phyloP scores from a whole-genome alignment of 2,797 vertebrate species.

The Alectoris magna region DNA sequence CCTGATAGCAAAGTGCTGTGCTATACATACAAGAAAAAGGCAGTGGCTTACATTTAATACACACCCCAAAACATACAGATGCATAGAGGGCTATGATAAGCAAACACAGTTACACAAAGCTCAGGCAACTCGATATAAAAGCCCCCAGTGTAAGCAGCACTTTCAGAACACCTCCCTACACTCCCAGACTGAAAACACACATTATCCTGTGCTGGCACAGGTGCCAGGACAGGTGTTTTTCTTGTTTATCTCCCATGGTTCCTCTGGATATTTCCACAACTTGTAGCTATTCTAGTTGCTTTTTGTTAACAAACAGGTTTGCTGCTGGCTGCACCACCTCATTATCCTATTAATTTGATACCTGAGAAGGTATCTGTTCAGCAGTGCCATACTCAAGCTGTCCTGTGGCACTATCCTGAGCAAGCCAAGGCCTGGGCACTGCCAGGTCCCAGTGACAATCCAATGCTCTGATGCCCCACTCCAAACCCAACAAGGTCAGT shows the following conservation, averaged over 20 bases:
- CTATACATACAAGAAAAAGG: rapidly evolving
- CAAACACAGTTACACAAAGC: not conserved
- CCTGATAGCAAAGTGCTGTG: not conserved
- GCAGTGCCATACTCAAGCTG: not conserved
- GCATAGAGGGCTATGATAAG: not conserved
- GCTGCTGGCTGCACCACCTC: not conserved
- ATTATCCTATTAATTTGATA: not conserved
- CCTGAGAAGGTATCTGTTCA: not conserved
- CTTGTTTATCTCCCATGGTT: not conserved
- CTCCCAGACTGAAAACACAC: not conserved
- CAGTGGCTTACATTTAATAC: not conserved
- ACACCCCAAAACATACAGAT: not conserved
- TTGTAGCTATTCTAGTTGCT: not conserved
- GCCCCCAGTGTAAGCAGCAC: not conserved
- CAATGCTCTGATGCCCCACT: not conserved
- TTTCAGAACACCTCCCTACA: not conserved
- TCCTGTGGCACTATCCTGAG: not conserved
- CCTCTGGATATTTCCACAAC: not conserved
- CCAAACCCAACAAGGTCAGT: not conserved
- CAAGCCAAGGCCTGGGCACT: not conserved
- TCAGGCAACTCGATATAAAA: not conserved
- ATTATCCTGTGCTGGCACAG: not conserved
- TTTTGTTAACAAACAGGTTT: not conserved
- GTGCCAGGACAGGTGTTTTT: not conserved
- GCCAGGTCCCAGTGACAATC: not conserved